phyloP scores from a whole-genome alignment of 2,888 invertebrate genomes.

The Epinotia ramella region DNA sequence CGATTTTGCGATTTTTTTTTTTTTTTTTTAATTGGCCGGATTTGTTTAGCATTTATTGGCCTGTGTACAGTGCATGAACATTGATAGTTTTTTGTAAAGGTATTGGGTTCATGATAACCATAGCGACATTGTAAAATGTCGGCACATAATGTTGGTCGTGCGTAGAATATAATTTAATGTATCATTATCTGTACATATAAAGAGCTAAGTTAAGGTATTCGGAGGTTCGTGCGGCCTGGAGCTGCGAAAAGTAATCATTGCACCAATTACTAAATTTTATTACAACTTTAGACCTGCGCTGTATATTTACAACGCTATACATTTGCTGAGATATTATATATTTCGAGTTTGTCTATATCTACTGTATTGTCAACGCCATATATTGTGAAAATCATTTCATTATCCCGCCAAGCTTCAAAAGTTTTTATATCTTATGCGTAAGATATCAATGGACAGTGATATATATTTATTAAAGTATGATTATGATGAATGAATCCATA shows the following conservation, averaged over 20 bases:
- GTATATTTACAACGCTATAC: slow-evolving; percentile 19
- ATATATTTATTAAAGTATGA: slow-evolving; percentile 51
- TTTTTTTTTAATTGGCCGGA: no score
- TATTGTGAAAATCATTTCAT: slow-evolving; percentile 2
- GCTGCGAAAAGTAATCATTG: not conserved
- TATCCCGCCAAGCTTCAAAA: slow-evolving; percentile 12
- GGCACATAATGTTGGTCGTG: not conserved
- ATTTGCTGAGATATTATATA: slow-evolving; percentile 27
- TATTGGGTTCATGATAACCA: no score
- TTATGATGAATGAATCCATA: slow-evolving; percentile 47
- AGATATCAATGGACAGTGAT: slow-evolving; percentile 44
- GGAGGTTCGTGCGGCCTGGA: not conserved
- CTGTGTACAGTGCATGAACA: not conserved
- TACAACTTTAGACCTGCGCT: not conserved
- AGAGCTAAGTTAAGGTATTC: not conserved
- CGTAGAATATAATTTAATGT: not conserved
- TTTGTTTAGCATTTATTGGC: not conserved
- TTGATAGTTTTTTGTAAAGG: not conserved
- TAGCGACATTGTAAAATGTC: not conserved
- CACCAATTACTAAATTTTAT: slow-evolving; percentile 10
- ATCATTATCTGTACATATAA: slow-evolving; percentile 14
- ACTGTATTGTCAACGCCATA: slow-evolving; percentile 9
- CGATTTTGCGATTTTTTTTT: no score
- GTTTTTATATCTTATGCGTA: slow-evolving; percentile 37
- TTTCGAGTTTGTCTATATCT: slow-evolving; percentile 10